Evolutionary conservation across 2,113 vertebrate species (phyloP).

Genomic region (Protobothrops mucrosquamatus): DNA sequence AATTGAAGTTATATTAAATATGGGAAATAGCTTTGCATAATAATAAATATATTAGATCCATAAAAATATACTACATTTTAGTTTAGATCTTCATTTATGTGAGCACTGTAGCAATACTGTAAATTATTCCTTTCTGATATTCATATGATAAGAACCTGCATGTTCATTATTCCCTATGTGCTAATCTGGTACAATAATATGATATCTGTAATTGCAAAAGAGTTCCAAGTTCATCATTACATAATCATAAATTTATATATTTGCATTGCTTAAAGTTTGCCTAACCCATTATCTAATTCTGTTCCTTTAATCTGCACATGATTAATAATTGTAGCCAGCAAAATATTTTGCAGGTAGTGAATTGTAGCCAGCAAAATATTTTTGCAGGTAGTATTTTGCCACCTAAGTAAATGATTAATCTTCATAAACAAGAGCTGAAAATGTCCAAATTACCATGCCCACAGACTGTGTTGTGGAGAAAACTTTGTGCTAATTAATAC

Average conservation of each 20-base stretch:
- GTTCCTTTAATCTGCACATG: conserved; percentile 18
- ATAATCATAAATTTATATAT: background rate
- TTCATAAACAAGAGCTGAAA: background rate
- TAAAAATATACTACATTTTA: background rate
- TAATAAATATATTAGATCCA: conserved; percentile 6
- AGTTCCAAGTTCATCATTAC: background rate
- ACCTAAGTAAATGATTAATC: background rate
- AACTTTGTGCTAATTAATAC: background rate
- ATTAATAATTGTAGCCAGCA: background rate
- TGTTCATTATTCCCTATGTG: background rate
- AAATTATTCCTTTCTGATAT: conserved; percentile 25
- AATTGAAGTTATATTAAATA: conserved; percentile 28
- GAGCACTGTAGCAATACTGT: conserved; percentile 2
- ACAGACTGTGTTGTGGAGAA: background rate
- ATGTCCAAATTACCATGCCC: background rate
- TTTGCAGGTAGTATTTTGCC: background rate
- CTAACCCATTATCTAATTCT: background rate
- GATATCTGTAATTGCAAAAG: conserved; percentile 12
- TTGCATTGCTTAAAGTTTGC: background rate
- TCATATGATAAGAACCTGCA: conserved; percentile 3
- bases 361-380: background rate
- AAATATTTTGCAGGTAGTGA: background rate
- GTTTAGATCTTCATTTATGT: conserved; percentile 2
- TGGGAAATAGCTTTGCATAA: conserved; percentile 31
- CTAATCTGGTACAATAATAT: background rate